Conservation (phyloP, 2,113 vertebrate species). For the Pseudopodoces humilis region DNA sequence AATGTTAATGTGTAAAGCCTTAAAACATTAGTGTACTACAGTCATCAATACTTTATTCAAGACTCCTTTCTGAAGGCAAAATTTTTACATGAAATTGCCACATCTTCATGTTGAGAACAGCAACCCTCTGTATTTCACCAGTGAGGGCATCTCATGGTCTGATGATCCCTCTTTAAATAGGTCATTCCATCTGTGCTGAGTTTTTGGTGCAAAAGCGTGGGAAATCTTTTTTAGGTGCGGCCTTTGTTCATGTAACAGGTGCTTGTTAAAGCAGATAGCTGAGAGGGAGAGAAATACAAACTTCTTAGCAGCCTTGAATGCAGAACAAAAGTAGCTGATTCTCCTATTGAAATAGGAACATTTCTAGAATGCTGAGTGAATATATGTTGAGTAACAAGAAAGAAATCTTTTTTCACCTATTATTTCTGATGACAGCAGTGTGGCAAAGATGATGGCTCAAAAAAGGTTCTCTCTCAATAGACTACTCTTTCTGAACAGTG, state of each 20-base stretch:
- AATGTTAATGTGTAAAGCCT: not conserved
- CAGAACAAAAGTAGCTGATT: constrained; percentile 25
- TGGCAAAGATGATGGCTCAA: not conserved
- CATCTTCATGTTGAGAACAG: not conserved
- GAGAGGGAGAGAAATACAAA: constrained; percentile 17
- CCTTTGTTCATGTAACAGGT: not conserved
- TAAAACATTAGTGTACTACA: not conserved
- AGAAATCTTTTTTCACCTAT: not conserved
- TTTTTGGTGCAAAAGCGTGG: not conserved
- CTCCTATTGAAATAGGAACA: constrained; percentile 12
- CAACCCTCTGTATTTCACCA: not conserved
- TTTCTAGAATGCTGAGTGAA: constrained; percentile 20
- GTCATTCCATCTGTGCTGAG: not conserved
- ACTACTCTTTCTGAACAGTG: not conserved
- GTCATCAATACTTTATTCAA: not conserved
- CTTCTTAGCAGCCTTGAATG: not conserved
- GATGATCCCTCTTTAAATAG: not conserved
- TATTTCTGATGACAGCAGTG: constrained; percentile 13
- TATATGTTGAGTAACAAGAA: constrained; percentile 28
- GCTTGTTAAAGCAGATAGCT: not conserved
- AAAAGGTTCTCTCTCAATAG: not conserved
- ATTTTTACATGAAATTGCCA: not conserved
- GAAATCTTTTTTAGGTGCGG: not conserved
- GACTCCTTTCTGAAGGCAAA: not conserved
- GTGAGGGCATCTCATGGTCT: not conserved